Evolutionary conservation across 2,113 vertebrate species (phyloP).

Genomic region (Hippopotamus amphibius): DNA sequence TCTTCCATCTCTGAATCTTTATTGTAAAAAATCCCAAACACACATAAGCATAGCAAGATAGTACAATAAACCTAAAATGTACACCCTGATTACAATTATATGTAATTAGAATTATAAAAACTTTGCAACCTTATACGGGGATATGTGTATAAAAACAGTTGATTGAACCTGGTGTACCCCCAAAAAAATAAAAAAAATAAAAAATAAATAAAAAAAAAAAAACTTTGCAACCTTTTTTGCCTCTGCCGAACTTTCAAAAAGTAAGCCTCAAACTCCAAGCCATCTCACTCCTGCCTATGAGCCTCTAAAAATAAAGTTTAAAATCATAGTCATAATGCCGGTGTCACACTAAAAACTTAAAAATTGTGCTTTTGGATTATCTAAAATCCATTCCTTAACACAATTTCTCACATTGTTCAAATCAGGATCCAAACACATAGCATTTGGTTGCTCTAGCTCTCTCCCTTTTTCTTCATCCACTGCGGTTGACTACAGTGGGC

Average conservation of each 20-base stretch:
- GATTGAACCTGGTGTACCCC: no score
- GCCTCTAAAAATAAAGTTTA: conserved; percentile 5
- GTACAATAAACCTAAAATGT: neutral
- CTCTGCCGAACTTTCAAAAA: conserved; percentile 35
- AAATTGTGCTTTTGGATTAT: neutral
- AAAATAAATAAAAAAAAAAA: neutral
- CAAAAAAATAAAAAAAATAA: no score
- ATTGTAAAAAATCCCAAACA: conserved; percentile 47
- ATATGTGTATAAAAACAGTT: no score
- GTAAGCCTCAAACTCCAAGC: neutral
- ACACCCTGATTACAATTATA: neutral
- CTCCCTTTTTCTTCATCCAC: neutral
- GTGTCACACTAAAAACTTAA: neutral
- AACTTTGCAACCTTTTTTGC: neutral
- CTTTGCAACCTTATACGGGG: neutral
- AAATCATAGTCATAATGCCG: neutral
- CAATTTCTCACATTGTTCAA: neutral
- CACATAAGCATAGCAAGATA: neutral
- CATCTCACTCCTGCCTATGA: neutral
- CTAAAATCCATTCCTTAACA: conserved; percentile 9
- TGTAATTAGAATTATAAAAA: neutral
- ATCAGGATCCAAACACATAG: neutral
- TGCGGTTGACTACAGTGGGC: neutral
- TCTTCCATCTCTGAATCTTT: neutral
- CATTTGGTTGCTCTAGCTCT: neutral